Base-by-base conservation (phyloP, 2,888 invertebrate species). In the Polydrusus tereticollis region DNA sequence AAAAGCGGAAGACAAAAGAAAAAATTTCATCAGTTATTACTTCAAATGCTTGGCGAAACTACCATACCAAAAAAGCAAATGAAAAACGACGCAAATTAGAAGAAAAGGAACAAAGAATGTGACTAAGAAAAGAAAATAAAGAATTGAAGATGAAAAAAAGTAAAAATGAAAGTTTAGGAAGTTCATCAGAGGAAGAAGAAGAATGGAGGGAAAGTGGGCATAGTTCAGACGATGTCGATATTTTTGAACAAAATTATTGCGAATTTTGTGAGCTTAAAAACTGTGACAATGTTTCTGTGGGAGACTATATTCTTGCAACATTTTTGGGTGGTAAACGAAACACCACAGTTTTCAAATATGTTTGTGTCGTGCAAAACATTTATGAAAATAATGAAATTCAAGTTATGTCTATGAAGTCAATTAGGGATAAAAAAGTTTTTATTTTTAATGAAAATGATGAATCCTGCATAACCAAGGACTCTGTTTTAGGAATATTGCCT, bases 21-120 rank as follows among this genome's bases (percentile, higher is more conserved):
- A 69, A 69, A 52, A 63, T 52, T 36, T 55, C 62, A 50, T 63
- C 62, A 14, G 59, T 64, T 69, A 58, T 47, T 59, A 69, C 58
- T 23, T 62, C 62, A 4, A 38, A 50, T 33, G 33, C 33, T 33
- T 33, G 33, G 33, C 33, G 33, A 33, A 33, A 33, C 33, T 33
- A 33, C 33, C 33, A 33, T 33, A 33, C 33, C 33, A 33, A 33
- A 33, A 33, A 33, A 33, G 33, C 33, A 33, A 33, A 23, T 41
- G 23, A 63, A 41, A 69, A 69, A 55, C 45, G 23, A 68, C 59
- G 18, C n/a, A 55, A 67, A 67, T 14, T 38, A 23, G 45, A 67
- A 58, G 41, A 67, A 67, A 45, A 47, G 20, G 52, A 64, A 52
- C 33, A 52, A 33, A 26, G 41, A 26, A 52, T 29, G 14, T 8